A percentile compares a stretch with the other conserved stretches of the same genome.
phyloP scores from a whole-genome alignment of 2,888 invertebrate genomes.

The Cerastoderma edule region DNA sequence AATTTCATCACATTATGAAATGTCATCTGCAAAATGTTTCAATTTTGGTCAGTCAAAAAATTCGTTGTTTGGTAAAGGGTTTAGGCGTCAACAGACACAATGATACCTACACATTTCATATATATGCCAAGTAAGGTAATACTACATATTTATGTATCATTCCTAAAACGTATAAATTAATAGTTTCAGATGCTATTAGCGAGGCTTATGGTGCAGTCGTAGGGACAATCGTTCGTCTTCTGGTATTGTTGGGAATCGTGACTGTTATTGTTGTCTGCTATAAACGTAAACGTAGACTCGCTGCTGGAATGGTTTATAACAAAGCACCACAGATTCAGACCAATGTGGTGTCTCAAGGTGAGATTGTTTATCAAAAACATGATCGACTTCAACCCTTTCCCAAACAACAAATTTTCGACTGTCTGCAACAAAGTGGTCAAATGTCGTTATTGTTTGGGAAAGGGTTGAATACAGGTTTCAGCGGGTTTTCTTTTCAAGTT shows the following conservation, averaged over 20 bases:
- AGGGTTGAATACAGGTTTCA: not conserved
- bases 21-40: too few relatives aligned
- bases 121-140: not conserved
- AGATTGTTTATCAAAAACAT: too few relatives aligned
- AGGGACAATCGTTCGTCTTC: not conserved
- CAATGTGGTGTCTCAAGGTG: not conserved
- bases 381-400: not conserved
- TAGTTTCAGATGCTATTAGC: not conserved
- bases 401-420: not conserved
- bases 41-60: too few relatives aligned
- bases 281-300: not conserved
- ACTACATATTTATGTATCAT: not conserved
- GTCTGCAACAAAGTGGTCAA: not conserved
- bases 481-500: not conserved
- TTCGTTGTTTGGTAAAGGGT: not conserved
- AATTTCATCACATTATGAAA: too few relatives aligned
- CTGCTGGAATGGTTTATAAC: conserved; percentile 6
- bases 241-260: not conserved
- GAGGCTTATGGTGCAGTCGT: too few relatives aligned
- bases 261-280: not conserved
- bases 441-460: not conserved
- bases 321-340: not conserved
- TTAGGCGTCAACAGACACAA: not conserved
- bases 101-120: not conserved
- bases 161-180: not conserved